These are phyloP conservation scores for Cynopterus sphinx DNA, from an alignment of 2,797 vertebrate species.

Conservation along the genomic window DNA sequence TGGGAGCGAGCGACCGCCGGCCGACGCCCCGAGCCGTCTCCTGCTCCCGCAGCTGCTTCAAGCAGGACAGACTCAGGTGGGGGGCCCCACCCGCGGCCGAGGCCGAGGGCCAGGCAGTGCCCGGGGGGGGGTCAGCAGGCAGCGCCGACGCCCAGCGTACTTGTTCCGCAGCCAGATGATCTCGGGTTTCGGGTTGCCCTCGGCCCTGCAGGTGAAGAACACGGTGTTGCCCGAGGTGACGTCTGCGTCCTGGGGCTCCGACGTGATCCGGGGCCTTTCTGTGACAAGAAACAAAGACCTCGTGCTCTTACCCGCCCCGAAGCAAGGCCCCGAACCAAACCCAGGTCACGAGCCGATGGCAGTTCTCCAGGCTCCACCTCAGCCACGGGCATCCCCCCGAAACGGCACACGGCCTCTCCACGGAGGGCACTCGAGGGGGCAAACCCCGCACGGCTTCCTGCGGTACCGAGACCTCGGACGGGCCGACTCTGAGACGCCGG, in stretches of 20 bases:
- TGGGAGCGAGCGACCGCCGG: not conserved
- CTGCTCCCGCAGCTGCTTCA: not conserved
- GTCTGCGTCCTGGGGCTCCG: constrained; percentile 98
- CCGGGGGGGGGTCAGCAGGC: rapidly evolving
- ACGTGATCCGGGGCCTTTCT: constrained; percentile 99
- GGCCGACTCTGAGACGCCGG: not conserved
- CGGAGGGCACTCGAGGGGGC: not conserved
- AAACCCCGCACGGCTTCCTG: no score
- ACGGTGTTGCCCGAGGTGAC: constrained; percentile 98
- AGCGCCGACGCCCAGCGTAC: constrained; percentile 83
- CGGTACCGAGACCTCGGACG: not conserved
- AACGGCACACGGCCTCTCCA: rapidly evolving
- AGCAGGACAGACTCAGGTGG: not conserved
- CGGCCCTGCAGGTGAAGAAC: constrained; percentile 98
- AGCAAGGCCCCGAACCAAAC: no score
- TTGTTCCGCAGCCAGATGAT: constrained; percentile 99
- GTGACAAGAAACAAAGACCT: constrained; percentile 64
- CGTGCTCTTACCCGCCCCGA: not conserved
- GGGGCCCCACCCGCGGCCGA: no score
- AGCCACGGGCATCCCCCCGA: not conserved
- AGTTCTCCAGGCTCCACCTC: not conserved
- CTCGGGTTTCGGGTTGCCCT: constrained; percentile 99
- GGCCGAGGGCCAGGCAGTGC: not conserved
- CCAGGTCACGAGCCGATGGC: rapidly evolving
- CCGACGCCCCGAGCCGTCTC: not conserved